Evolutionary conservation across 2,888 invertebrate species (phyloP).

Genomic region (Cynaeus angustus): DNA sequence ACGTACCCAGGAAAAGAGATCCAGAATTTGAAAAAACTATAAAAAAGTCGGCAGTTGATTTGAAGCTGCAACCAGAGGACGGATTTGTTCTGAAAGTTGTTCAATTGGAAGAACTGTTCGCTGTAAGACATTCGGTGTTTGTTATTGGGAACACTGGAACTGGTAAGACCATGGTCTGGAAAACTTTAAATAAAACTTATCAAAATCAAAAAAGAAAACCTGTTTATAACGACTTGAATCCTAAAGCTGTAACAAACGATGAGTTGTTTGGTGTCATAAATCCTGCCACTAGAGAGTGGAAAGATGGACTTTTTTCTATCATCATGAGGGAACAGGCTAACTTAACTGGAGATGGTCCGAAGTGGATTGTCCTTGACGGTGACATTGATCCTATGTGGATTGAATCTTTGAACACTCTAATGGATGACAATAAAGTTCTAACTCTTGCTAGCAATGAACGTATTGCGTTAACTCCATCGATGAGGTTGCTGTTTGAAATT

Average conservation of each 20-base stretch:
- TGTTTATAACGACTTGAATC: slow-evolving; percentile 91
- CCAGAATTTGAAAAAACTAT: slow-evolving; percentile 88
- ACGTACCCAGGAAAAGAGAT: slow-evolving; percentile 92
- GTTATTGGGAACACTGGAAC: slow-evolving; percentile 87
- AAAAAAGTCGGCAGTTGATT: slow-evolving; percentile 84
- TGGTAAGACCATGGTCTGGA: slow-evolving; percentile 95
- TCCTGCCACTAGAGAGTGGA: slow-evolving; percentile 95
- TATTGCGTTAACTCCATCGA: slow-evolving; percentile 89
- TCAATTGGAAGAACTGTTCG: slow-evolving; percentile 93
- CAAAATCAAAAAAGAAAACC: slow-evolving; percentile 88
- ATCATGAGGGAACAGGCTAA: slow-evolving; percentile 96
- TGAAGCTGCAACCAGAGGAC: slow-evolving; percentile 92
- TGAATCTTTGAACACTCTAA: slow-evolving; percentile 95
- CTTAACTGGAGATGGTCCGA: slow-evolving; percentile 87
- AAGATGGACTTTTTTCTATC: slow-evolving; percentile 91
- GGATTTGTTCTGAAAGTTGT: slow-evolving; percentile 91
- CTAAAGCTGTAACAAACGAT: slow-evolving; percentile 96
- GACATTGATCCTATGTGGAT: slow-evolving; percentile 99
- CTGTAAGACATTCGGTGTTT: slow-evolving; percentile 92
- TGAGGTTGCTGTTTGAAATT: slow-evolving; percentile 96
- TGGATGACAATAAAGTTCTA: slow-evolving; percentile 97
- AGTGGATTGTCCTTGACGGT: slow-evolving; percentile 97
- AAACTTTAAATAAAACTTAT: slow-evolving; percentile 89
- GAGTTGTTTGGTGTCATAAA: slow-evolving; percentile 96
- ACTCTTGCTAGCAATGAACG: slow-evolving; percentile 96